These are phyloP conservation scores for Nematopogon swammerdamellus DNA, from an alignment of 2,888 invertebrate genomes.

Conservation along the genomic window DNA sequence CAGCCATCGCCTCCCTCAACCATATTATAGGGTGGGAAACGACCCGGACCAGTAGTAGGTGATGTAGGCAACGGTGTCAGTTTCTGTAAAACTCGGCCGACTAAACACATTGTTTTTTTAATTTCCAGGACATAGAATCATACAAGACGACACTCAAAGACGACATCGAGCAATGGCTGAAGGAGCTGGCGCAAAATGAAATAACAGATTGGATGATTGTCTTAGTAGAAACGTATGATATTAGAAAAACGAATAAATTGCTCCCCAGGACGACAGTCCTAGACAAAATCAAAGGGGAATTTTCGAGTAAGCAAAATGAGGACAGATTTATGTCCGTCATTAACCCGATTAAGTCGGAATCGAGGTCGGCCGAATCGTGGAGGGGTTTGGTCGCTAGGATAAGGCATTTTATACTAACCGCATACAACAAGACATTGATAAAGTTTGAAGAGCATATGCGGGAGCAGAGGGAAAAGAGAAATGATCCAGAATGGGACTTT, in stretches of 20 bases:
- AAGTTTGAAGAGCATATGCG: constrained; percentile 89
- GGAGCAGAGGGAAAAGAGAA: constrained; percentile 84
- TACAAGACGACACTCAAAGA: constrained; percentile 87
- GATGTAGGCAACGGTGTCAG: no score
- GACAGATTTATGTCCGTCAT: constrained; percentile 85
- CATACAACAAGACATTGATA: constrained; percentile 81
- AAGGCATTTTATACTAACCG: constrained; percentile 77
- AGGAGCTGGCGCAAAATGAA: constrained; percentile 68
- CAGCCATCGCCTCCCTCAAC: no score
- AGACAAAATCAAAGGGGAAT: constrained; percentile 92
- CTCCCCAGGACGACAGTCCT: constrained; percentile 89
- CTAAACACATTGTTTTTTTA: no score
- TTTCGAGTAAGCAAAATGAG: constrained; percentile 81
- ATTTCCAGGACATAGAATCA: constrained; percentile 83
- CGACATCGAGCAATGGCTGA: constrained; percentile 86
- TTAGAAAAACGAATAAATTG: constrained; percentile 86
- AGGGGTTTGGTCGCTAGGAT: constrained; percentile 79
- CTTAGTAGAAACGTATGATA: constrained; percentile 88
- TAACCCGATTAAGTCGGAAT: constrained; percentile 88
- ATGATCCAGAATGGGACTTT: constrained; percentile 91
- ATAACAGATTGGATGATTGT: constrained; percentile 93
- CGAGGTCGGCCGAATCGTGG: constrained; percentile 89
- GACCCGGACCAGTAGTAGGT: no score
- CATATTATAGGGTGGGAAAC: no score
- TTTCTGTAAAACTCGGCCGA: no score